These are phyloP conservation scores for Drosophila mauritiana DNA, from an alignment of 1,140 invertebrate genomes.

Conservation along the genomic window DNA sequence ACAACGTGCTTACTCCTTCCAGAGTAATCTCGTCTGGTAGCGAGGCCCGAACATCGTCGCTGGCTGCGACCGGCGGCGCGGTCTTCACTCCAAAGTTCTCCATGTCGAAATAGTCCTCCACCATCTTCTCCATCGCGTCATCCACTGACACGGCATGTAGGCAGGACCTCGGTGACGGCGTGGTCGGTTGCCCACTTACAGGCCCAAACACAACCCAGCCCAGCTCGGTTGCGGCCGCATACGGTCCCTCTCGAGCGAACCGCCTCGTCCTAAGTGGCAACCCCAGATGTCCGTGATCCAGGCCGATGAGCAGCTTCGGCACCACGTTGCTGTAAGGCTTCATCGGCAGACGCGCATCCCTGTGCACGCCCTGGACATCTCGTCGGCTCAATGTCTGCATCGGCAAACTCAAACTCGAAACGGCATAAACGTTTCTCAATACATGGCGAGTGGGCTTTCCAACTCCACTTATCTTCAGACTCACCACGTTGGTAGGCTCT, in stretches of 20 bases:
- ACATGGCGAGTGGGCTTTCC: no score
- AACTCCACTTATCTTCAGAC: no score
- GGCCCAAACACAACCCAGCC: not conserved
- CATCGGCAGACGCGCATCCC: not conserved
- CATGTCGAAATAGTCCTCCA: not conserved
- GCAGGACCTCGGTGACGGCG: slow-evolving; percentile 5
- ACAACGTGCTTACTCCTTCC: slow-evolving; percentile 2
- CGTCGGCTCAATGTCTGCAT: no score
- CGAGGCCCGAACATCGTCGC: not conserved
- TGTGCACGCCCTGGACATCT: no score
- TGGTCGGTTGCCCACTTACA: no score
- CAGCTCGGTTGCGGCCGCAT: not conserved
- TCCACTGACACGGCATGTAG: slow-evolving; percentile 11
- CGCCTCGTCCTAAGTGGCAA: no score
- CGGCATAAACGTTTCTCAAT: no score
- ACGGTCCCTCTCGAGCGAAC: not conserved
- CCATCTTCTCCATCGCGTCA: not conserved
- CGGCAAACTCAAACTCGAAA: no score
- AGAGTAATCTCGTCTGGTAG: not conserved
- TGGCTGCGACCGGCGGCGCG: not conserved
- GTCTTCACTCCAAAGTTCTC: no score
- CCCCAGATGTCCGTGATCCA: no score
- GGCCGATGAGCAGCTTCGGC: no score
- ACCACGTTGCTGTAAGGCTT: not conserved
- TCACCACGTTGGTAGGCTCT: no score